phyloP scores from a whole-genome alignment of 1,140 invertebrate genomes.

The Drosophila repleta region DNA sequence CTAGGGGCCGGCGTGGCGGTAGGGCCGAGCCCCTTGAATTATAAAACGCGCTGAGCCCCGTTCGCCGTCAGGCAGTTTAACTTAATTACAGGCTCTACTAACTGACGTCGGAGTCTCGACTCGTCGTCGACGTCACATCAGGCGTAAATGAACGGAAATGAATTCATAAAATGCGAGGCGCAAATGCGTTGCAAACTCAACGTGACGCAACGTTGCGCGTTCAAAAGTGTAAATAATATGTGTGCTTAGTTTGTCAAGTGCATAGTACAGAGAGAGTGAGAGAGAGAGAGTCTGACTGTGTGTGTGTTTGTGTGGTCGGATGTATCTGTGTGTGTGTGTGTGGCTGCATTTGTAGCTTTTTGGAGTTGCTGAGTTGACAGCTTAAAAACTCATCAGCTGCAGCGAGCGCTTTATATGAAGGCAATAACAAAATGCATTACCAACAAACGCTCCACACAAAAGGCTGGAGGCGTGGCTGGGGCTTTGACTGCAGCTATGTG shows the following conservation, averaged over 20 bases:
- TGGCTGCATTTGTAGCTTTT: slow-evolving; percentile 23
- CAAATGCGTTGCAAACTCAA: slow-evolving; percentile 64
- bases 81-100: slow-evolving; percentile 71
- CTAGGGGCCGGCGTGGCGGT: not conserved
- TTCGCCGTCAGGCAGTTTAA: slow-evolving; percentile 60
- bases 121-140: slow-evolving; percentile 56
- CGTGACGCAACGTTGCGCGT: slow-evolving; percentile 75
- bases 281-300: not conserved
- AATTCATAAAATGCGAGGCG: slow-evolving; percentile 76
- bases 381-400: slow-evolving; percentile 44
- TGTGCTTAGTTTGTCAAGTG: slow-evolving; percentile 57
- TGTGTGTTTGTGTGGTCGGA: not conserved
- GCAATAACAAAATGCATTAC: slow-evolving; percentile 62
- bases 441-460: slow-evolving; percentile 26
- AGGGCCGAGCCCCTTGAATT: slow-evolving; percentile 13
- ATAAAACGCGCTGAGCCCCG: slow-evolving; percentile 11
- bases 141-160: slow-evolving; percentile 80
- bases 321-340: slow-evolving; percentile 5
- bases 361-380: slow-evolving; percentile 36
- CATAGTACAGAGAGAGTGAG: slow-evolving; percentile 15
- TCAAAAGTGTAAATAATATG: slow-evolving; percentile 82
- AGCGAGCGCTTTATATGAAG: slow-evolving; percentile 44
- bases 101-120: slow-evolving; percentile 37
- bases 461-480: not conserved
- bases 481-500: not conserved